Evolutionary conservation across 1,140 invertebrate species (phyloP).

Genomic region (Contarinia nasturtii): DNA sequence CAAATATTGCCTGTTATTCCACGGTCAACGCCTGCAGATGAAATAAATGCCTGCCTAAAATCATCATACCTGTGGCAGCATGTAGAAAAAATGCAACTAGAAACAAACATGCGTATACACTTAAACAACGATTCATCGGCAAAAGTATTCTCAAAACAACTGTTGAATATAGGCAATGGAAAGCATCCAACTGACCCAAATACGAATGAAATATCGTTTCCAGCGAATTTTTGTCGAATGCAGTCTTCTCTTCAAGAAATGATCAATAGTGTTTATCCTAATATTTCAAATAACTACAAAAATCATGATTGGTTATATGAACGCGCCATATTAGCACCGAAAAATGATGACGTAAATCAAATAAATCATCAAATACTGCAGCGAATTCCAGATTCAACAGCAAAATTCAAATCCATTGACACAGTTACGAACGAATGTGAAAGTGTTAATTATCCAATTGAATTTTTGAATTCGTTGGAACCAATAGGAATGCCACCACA

Average conservation of each 20-base stretch:
- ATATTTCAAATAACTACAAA: constrained; percentile 13
- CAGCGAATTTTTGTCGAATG: background rate
- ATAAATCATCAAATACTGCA: constrained; percentile 4
- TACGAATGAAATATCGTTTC: constrained; percentile 10
- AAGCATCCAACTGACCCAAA: constrained; percentile 13
- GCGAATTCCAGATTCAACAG: constrained; percentile 5
- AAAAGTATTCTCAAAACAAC: constrained; percentile 18
- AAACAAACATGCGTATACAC: constrained; percentile 23
- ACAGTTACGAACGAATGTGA: constrained; percentile 10
- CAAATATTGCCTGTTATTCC: constrained; percentile 28
- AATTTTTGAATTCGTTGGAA: constrained; percentile 12
- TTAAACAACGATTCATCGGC: constrained; percentile 18
- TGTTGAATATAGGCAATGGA: constrained; percentile 19
- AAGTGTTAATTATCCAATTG: constrained; percentile 9
- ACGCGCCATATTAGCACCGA: constrained; percentile 15
- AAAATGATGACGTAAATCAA: constrained; percentile 6
- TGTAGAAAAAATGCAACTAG: constrained; percentile 23
- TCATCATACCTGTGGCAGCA: constrained; percentile 19
- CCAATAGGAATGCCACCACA: constrained; percentile 11
- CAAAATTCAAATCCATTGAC: constrained; percentile 13
- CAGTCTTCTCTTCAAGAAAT: constrained; percentile 10
- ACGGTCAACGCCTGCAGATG: constrained; percentile 23
- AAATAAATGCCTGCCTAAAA: constrained; percentile 12
- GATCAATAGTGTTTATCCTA: constrained; percentile 14
- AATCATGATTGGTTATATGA: constrained; percentile 16